These are phyloP conservation scores for Xiphophorus couchianus DNA, from an alignment of 2,113 vertebrate species.

Conservation along the genomic window DNA sequence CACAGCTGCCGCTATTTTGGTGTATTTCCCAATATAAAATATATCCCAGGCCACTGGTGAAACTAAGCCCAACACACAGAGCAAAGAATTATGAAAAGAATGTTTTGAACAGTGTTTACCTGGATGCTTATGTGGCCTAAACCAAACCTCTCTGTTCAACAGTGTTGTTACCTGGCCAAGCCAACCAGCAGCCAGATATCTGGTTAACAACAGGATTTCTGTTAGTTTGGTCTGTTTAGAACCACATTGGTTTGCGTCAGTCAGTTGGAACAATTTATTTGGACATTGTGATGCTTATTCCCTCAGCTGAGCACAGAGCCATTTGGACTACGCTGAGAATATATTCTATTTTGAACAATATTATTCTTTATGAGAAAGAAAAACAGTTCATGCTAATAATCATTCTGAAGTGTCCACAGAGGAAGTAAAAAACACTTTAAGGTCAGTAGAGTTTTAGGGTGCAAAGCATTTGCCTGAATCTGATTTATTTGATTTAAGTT, in stretches of 20 bases:
- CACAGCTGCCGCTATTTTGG: too few relatives aligned
- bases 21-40: too few relatives aligned
- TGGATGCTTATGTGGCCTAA: slow-evolving; percentile 6
- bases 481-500: not conserved
- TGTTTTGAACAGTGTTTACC: slow-evolving; percentile 20
- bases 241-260: slow-evolving; percentile 1
- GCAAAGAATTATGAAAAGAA: slow-evolving; percentile 1
- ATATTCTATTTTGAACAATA: too few relatives aligned
- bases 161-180: slow-evolving; percentile 7
- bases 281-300: not conserved
- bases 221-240: slow-evolving; percentile 21
- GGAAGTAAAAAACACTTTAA: too few relatives aligned
- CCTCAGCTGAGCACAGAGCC: not conserved
- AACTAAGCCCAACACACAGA: slow-evolving; percentile 7
- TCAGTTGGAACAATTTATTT: slow-evolving; percentile 5
- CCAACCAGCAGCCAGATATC: slow-evolving; percentile 1
- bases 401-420: not conserved
- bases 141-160: slow-evolving; percentile 7
- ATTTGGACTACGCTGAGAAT: not conserved
- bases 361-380: not conserved
- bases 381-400: not conserved
- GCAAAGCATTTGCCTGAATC: not conserved
- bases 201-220: slow-evolving; percentile 18
- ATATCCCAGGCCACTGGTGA: too few relatives aligned
- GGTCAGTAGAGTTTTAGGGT: not conserved